Percentiles rank a stretch among this genome's conserved stretches.
Evolutionary conservation across 2,113 vertebrate species (phyloP).

Genomic region (Anser brachyrhynchus): DNA sequence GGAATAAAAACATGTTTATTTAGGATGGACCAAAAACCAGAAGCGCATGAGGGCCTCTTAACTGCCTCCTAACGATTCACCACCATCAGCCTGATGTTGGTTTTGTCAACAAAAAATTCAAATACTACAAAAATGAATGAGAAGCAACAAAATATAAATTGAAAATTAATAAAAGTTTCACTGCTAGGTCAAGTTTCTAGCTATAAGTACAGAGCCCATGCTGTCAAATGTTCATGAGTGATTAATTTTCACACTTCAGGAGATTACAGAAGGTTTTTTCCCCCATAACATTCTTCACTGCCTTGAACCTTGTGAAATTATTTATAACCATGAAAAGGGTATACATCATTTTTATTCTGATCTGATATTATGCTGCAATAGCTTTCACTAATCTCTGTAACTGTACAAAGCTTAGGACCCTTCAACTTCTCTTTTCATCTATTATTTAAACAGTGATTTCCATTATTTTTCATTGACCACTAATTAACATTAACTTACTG

Average conservation of each 20-base stretch:
- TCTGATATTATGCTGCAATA: background rate
- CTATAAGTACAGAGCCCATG: background rate
- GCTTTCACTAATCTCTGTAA: background rate
- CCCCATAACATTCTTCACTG: background rate
- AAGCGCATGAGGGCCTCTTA: background rate
- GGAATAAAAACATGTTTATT: background rate
- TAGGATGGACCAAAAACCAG: background rate
- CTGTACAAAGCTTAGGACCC: background rate
- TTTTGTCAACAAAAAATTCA: background rate
- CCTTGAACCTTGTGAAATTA: background rate
- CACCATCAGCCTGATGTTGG: background rate
- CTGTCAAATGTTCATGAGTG: background rate
- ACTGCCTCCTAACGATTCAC: background rate
- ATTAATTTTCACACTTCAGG: constrained; percentile 31
- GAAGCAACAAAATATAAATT: background rate
- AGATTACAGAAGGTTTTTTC: constrained; percentile 9
- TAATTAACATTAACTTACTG: background rate
- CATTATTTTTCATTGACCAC: accelerated
- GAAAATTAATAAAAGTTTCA: background rate
- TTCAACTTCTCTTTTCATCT: background rate
- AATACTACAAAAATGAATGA: background rate
- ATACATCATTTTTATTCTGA: background rate
- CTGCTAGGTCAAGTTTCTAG: background rate
- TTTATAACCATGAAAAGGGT: background rate
- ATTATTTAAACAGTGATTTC: background rate